phyloP scores from a whole-genome alignment of 1,140 invertebrate species.

The Penaeus japonicus region DNA sequence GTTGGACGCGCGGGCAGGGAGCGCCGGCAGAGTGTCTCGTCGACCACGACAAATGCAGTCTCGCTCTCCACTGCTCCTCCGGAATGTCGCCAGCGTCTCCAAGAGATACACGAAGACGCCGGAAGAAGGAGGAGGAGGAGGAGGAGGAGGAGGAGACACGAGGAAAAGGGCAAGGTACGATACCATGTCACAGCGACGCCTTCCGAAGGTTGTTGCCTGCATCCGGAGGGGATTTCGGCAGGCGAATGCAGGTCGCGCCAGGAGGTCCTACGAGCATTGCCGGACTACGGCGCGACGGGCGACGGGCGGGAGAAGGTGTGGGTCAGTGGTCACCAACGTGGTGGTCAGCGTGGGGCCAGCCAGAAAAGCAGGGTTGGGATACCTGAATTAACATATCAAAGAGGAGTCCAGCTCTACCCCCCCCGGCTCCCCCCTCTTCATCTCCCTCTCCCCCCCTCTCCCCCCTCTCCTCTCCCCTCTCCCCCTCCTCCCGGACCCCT shows the following conservation, averaged over 20 bases:
- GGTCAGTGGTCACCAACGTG: neutral
- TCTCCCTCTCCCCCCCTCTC: neutral
- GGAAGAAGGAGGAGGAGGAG: neutral
- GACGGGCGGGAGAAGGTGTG: neutral
- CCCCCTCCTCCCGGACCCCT: constrained; percentile 7
- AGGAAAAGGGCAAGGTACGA: neutral
- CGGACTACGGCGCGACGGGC: too few species aligned
- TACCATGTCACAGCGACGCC: too few species aligned
- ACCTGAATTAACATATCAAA: constrained; percentile 44
- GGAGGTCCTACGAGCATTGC: too few species aligned
- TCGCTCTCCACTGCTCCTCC: too few species aligned
- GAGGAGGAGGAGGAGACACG: neutral
- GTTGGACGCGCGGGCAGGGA: too few species aligned
- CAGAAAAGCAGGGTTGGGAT: constrained; percentile 1
- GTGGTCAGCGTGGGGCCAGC: neutral
- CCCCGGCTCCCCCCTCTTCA: neutral
- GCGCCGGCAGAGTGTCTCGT: too few species aligned
- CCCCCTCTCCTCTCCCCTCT: neutral
- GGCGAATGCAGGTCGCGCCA: too few species aligned
- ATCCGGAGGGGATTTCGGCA: too few species aligned
- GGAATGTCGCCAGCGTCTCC: neutral
- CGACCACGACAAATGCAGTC: too few species aligned
- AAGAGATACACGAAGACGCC: neutral
- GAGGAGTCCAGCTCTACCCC: neutral
- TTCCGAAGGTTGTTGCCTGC: too few species aligned